Evolutionary conservation across 2,888 invertebrate genomes (phyloP), one percentile per base, ranked within the genome.

Genomic region (Sinotaia quadrata): DNA sequence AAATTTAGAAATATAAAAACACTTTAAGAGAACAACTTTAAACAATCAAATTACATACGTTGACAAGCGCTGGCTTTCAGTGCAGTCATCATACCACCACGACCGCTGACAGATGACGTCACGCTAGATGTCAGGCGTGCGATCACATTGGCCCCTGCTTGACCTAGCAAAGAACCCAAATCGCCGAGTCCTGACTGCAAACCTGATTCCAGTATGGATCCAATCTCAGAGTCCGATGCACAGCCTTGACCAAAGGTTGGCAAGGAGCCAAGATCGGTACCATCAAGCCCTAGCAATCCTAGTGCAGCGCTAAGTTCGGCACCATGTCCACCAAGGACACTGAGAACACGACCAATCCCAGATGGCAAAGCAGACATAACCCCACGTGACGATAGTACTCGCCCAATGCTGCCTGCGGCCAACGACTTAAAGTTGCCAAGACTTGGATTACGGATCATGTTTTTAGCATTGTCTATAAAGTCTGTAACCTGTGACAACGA

Each of bases 341-440:
- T n/a, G n/a, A n/a, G n/a, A n/a, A n/a, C n/a, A n/a, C n/a, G n/a
- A n/a, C 21, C 36, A 34, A 57, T 21, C 12, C 2, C 57, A 2
- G 56, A 18, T 24, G 56, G 56, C 21, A 56, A 12, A 18, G 56
- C 56, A n/a, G 57, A 18, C 21, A 56, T 36, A 18, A 67, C 33
- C 15, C 49, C 49, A 3, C 57, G 49, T 15, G 58, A 37, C n/a
- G 52, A 52, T 37, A 67, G 36, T 18, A 59, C 29, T 10, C 59
- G 58, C 5, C 67, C 59, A n/a, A 67, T 27, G 15, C 52, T 57
- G 8, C 67, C 67, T 34, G 31, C 49, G 1, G 67, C 59, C 51
- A 67, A 41, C 29, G 67, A 59, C 15, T 51, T 67, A 4, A 67
- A 24, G 7, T 7, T 31, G 21, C 51, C 51, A 41, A 67, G 18